phyloP scores from a whole-genome alignment of 2,797 vertebrate genomes.

The Enteromius paludinosus region DNA sequence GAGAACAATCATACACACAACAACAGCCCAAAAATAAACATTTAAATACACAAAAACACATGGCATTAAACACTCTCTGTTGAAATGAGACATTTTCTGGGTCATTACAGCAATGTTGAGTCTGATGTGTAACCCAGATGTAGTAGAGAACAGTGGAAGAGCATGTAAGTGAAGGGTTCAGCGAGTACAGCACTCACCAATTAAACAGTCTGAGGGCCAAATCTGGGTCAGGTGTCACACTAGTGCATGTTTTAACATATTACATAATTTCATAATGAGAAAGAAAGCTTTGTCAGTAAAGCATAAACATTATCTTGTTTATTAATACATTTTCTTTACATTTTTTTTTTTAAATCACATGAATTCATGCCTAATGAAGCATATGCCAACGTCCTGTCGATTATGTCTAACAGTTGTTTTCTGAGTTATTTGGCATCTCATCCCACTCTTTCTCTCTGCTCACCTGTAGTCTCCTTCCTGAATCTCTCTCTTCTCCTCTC shows the following conservation, averaged over 20 bases:
- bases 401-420: background rate
- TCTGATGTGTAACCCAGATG: background rate
- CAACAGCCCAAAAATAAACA: background rate
- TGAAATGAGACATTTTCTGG: background rate
- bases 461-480: slow-evolving; percentile 22
- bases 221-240: slow-evolving; percentile 1
- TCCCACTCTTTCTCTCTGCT: background rate
- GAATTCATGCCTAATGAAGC: background rate
- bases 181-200: background rate
- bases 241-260: background rate
- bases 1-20: background rate
- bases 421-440: background rate
- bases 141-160: background rate
- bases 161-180: background rate
- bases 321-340: too few relatives aligned
- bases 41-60: too few relatives aligned
- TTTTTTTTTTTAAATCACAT: background rate
- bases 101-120: background rate
- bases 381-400: background rate
- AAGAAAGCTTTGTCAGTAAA: too few relatives aligned
- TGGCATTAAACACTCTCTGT: background rate
- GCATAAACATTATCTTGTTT: too few relatives aligned
- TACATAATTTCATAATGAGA: background rate
- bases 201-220: background rate
- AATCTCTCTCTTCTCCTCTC: slow-evolving; percentile 7